phyloP scores from a whole-genome alignment of 1,140 invertebrate species.

The Scaptomyza montana region DNA sequence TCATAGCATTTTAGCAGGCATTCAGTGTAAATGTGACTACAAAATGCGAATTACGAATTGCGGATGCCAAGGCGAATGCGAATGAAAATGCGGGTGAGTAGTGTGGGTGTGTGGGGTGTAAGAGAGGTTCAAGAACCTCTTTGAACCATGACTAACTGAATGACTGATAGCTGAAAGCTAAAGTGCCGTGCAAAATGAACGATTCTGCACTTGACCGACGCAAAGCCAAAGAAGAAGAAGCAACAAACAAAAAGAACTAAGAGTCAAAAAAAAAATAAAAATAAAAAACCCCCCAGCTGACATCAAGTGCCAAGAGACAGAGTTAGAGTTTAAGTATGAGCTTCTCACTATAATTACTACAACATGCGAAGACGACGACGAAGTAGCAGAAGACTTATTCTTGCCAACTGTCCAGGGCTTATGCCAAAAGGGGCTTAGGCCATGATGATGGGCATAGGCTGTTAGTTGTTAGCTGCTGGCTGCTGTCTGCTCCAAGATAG shows the following conservation, averaged over 20 bases:
- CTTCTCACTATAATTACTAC: constrained; percentile 63
- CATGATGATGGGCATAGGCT: background rate
- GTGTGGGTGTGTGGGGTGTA: constrained; percentile 35
- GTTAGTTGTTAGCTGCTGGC: background rate
- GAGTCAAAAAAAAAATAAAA: no score
- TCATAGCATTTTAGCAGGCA: constrained; percentile 27
- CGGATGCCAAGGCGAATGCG: constrained; percentile 2
- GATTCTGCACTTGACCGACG: constrained; percentile 77
- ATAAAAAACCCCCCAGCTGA: constrained; percentile 23
- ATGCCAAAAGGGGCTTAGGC: constrained; percentile 3
- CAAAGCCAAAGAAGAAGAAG: constrained; percentile 14
- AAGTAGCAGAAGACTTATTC: constrained; percentile 23
- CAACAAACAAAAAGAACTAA: background rate
- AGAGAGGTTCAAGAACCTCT: constrained; percentile 71
- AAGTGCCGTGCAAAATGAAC: constrained; percentile 64
- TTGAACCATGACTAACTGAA: constrained; percentile 79
- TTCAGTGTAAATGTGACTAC: constrained; percentile 23
- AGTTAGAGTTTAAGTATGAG: constrained; percentile 43
- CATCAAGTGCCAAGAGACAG: constrained; percentile 41
- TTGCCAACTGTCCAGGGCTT: constrained; percentile 13
- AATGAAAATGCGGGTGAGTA: constrained; percentile 13
- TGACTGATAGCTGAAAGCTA: constrained; percentile 69
- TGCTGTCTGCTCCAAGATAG: no score
- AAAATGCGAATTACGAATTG: constrained; percentile 39
- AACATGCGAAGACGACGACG: constrained; percentile 24